phyloP scores from a whole-genome alignment of 2,888 invertebrate genomes.

The Noctua comes region DNA sequence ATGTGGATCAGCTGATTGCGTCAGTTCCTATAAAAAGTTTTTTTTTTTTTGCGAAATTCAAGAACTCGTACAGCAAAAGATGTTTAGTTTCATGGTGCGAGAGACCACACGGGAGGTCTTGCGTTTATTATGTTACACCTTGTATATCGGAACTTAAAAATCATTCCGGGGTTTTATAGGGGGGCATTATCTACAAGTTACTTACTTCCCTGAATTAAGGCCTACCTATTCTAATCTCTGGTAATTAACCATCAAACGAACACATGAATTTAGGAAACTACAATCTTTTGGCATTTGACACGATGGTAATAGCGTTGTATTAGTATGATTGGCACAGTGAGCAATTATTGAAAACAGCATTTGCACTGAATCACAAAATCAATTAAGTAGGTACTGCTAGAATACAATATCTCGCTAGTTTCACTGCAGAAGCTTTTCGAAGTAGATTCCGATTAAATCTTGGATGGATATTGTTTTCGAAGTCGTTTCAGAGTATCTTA shows the following conservation, averaged over 20 bases:
- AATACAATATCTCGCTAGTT: background rate
- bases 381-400: background rate
- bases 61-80: too few species aligned
- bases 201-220: background rate
- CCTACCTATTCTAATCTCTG: background rate
- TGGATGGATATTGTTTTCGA: conserved; percentile 8
- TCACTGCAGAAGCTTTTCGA: background rate
- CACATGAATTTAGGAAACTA: background rate
- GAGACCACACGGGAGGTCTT: too few species aligned
- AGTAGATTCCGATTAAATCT: conserved; percentile 1
- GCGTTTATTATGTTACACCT: too few species aligned
- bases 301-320: background rate
- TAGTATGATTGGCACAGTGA: background rate
- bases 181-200: background rate
- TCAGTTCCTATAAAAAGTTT: too few species aligned
- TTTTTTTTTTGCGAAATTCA: too few species aligned
- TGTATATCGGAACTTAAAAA: background rate
- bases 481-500: background rate
- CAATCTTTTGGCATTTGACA: background rate
- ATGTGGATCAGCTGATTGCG: too few species aligned
- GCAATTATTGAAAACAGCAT: background rate
- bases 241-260: background rate
- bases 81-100: too few species aligned
- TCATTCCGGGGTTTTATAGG: background rate
- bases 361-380: background rate